Percentiles rank a stretch among this genome's conserved stretches.
Conservation (phyloP, 2,888 invertebrate genomes). For the Pilophorus perplexus region DNA sequence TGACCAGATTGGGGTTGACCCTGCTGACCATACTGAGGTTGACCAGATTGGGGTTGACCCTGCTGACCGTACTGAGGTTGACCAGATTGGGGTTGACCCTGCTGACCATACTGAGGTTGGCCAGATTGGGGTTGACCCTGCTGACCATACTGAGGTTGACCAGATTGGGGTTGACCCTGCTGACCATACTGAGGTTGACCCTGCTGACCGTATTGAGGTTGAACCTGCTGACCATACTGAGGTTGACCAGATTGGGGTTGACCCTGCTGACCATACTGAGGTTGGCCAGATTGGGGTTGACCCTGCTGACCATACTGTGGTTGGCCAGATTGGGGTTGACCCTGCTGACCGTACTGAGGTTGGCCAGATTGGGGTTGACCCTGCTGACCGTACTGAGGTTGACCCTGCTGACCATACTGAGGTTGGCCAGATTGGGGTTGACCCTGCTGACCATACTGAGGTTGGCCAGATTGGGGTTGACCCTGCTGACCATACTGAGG, state of each 20-base stretch:
- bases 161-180: not conserved
- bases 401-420: too few species aligned
- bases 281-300: too few species aligned
- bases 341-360: too few species aligned
- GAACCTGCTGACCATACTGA: not conserved
- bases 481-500: too few species aligned
- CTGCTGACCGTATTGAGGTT: not conserved
- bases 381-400: too few species aligned
- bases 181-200: not conserved
- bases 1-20: not conserved
- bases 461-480: too few species aligned
- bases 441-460: too few species aligned
- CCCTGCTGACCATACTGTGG: too few species aligned
- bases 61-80: not conserved
- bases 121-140: not conserved
- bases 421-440: too few species aligned
- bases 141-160: not conserved
- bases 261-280: not conserved
- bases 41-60: not conserved
- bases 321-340: too few species aligned
- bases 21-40: not conserved
- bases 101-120: not conserved
- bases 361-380: too few species aligned
- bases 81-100: not conserved
- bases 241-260: not conserved